These are phyloP conservation scores for Rhingia rostrata DNA, from an alignment of 2,888 invertebrate species.

Conservation along the genomic window DNA sequence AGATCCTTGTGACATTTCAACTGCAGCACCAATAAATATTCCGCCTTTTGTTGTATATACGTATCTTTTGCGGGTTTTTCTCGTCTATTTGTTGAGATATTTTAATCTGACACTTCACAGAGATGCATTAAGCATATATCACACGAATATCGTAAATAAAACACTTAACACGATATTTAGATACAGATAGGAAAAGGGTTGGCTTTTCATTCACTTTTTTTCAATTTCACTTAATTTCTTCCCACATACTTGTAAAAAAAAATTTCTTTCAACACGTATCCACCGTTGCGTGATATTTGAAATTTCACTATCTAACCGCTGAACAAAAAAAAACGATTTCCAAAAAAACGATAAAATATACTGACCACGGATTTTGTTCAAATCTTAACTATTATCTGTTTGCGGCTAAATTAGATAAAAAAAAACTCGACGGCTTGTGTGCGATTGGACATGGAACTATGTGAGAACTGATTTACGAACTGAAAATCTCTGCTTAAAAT, in stretches of 20 bases:
- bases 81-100: slow-evolving; percentile 13
- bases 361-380: too few species aligned
- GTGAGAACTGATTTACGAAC: slow-evolving; percentile 55
- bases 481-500: slow-evolving; percentile 61
- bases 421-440: slow-evolving; percentile 28
- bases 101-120: slow-evolving; percentile 33
- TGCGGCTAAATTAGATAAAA: background rate
- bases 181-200: background rate
- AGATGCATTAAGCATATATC: slow-evolving; percentile 11
- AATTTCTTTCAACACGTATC: background rate
- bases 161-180: slow-evolving; percentile 15
- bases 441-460: slow-evolving; percentile 47
- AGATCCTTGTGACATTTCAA: slow-evolving; percentile 70
- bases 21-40: slow-evolving; percentile 51
- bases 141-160: slow-evolving; percentile 31
- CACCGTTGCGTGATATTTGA: background rate
- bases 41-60: slow-evolving; percentile 24
- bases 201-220: background rate
- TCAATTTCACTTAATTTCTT: background rate
- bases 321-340: slow-evolving; percentile 4
- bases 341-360: background rate
- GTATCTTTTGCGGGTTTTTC: slow-evolving; percentile 22
- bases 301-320: background rate
- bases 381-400: too few species aligned
- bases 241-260: slow-evolving; percentile 2